Conservation (phyloP, 2,888 invertebrate species). For the Drosophila tanythrix region DNA sequence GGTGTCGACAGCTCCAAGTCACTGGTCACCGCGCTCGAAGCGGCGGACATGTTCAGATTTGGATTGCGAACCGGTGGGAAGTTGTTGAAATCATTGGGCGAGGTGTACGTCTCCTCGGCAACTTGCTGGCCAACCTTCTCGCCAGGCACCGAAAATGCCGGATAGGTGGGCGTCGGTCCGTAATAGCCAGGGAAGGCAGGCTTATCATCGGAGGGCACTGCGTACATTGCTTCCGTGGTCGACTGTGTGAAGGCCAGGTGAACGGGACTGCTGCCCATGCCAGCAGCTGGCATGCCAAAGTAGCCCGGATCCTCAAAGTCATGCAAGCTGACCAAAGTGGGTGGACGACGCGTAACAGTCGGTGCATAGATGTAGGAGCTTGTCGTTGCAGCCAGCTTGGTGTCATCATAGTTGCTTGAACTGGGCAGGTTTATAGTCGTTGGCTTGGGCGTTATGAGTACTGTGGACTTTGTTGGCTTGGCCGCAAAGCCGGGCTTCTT, state of each 20-base stretch:
- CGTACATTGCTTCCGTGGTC: conserved; percentile 70
- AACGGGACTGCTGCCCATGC: conserved; percentile 55
- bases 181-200: conserved; percentile 84
- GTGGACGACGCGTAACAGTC: conserved; percentile 76
- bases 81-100: conserved; percentile 90
- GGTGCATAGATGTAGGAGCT: conserved; percentile 85
- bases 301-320: conserved; percentile 85
- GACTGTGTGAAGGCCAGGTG: conserved; percentile 68
- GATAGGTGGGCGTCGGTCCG: conserved; percentile 84
- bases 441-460: conserved; percentile 89
- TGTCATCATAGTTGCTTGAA: conserved; percentile 60
- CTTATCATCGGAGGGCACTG: conserved; percentile 81
- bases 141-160: conserved; percentile 83
- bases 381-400: conserved; percentile 70
- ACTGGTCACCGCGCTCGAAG: conserved; percentile 86
- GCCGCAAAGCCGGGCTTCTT: conserved; percentile 85
- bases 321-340: conserved; percentile 75
- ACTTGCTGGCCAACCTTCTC: conserved; percentile 71
- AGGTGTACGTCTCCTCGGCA: conserved; percentile 87
- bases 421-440: conserved; percentile 82
- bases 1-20: conserved; percentile 91
- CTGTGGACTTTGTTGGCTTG: conserved; percentile 85
- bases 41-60: conserved; percentile 89
- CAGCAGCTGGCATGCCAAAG: conserved; percentile 69
- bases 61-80: conserved; percentile 95